Conservation (phyloP, 2,113 vertebrate genomes). For the Mus musculus region GRCm39 chr12:33881501-33882000, state of each 20-base stretch:
- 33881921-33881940: background rate
- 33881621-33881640: background rate
- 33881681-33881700: background rate
- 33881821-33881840: background rate
- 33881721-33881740: background rate
- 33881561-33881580: background rate
- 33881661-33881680: constrained; percentile 14
- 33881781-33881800: background rate
- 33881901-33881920: background rate
- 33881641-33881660: background rate
- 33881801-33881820: background rate
- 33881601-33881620: background rate
- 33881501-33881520: background rate
- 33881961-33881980: background rate
- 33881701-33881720: background rate
- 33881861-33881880: background rate
- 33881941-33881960: background rate
- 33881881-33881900: background rate
- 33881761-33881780: background rate
- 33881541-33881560: background rate
- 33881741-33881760: constrained; percentile 6
- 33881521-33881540: background rate
- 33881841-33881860: constrained; percentile 1
- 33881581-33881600: background rate
- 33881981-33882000: constrained; percentile 8